Evolutionary conservation across 2,888 invertebrate species (phyloP), one percentile per base, ranked within the genome.

Genomic region (Apoda limacodes): DNA sequence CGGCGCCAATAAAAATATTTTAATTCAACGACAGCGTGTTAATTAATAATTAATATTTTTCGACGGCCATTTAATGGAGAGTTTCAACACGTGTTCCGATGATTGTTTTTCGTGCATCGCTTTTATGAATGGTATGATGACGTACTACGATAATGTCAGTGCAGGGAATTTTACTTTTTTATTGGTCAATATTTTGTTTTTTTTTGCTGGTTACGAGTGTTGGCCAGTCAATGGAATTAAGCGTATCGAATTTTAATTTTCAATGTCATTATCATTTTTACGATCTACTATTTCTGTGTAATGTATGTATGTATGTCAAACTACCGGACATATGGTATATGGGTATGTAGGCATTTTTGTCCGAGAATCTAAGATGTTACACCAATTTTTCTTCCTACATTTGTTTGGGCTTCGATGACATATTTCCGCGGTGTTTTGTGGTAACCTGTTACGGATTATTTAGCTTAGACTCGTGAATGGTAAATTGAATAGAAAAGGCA

Each of bases 41-140:
- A 78, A 78, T 80, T 78, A 78, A 68, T 76, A 71, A 78, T 78
- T 78, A 78, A 78, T 78, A 76, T 76, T 78, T 76, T 76, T 75
- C 71, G 67, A 65, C 63, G 60, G 54, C 56, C 57, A 58, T 69
- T 68, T 74, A 78, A 76, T 67, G 65, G 70, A 51, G 55, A 55
- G 65, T 69, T 63, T 74, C 66, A 75, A 75, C 76, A 72, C 71
- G 69, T 74, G 76, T 67, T 64, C 48, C 66, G 65, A 62, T 64
- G 63, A 45, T 46, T 49, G 47, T 71, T 71, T 71, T 67, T 66
- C 66, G 56, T 62, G 63, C 57, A 58, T 64, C 71, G 70, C 68
- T 71, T 68, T 69, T 70, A 75, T 78, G 78, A 80, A 80, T 80
- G 80, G 54, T 67, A 65, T 71, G 74, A 75, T 78, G 78, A 78